Conservation (phyloP, 2,113 vertebrate genomes). For the Sphyrna mokarran region DNA sequence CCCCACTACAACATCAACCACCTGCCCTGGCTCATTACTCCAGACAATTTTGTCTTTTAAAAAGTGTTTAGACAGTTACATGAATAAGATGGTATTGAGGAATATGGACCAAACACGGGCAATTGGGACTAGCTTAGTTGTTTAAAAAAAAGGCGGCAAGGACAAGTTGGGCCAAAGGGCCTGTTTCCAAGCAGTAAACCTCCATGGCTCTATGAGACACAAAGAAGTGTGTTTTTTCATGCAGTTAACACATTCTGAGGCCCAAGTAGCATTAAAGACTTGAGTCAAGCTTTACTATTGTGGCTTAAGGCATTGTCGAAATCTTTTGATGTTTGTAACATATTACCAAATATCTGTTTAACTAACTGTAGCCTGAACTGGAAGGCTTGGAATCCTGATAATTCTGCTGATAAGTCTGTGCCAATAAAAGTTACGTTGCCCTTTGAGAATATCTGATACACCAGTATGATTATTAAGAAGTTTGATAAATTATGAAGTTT, state of each 20-base stretch:
- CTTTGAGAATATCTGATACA: background rate
- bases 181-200: too few species aligned
- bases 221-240: background rate
- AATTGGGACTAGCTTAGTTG: too few species aligned
- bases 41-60: too few species aligned
- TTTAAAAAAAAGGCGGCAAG: too few species aligned
- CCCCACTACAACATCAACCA: too few species aligned
- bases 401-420: background rate
- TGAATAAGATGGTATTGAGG: too few species aligned
- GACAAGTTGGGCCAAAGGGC: too few species aligned
- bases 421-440: background rate
- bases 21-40: too few species aligned
- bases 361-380: background rate
- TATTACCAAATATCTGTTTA: background rate
- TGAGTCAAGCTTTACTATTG: background rate
- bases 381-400: background rate
- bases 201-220: background rate
- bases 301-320: background rate
- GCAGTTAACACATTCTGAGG: background rate
- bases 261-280: background rate
- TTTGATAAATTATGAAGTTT: background rate
- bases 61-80: too few species aligned
- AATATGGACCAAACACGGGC: too few species aligned
- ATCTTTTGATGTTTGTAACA: slow-evolving; percentile 2
- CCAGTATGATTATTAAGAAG: background rate